Evolutionary conservation across 2,888 invertebrate genomes (phyloP).

Genomic region (Apamea crenata): DNA sequence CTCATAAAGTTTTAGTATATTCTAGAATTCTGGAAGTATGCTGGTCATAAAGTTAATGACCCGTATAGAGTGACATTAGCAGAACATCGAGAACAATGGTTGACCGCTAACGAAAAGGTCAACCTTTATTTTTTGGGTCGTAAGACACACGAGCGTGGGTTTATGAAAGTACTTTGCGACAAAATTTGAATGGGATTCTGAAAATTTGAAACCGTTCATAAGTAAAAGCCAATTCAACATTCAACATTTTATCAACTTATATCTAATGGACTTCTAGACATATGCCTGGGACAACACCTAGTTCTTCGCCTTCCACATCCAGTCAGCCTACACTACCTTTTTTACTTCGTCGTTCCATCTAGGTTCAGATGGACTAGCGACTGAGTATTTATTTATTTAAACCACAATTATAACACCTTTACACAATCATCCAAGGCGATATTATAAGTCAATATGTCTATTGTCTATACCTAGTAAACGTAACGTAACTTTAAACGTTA

Average conservation of each 20-base stretch:
- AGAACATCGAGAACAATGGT: constrained; percentile 16
- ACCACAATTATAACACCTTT: too few relatives aligned
- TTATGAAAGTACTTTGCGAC: constrained; percentile 7
- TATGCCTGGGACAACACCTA: not conserved
- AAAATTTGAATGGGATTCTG: not conserved
- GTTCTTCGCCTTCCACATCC: not conserved
- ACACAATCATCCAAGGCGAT: too few relatives aligned
- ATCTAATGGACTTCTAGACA: not conserved
- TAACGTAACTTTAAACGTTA: not conserved
- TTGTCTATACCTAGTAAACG: too few relatives aligned
- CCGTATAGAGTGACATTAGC: constrained; percentile 39
- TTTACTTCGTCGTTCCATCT: too few relatives aligned
- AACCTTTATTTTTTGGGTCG: constrained; percentile 39
- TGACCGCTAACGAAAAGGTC: constrained; percentile 32
- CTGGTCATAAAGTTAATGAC: constrained; percentile 55
- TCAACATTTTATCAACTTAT: not conserved
- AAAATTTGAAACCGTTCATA: not conserved
- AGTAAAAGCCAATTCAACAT: not conserved
- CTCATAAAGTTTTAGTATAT: constrained; percentile 56
- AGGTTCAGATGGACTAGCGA: not conserved
- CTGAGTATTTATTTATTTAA: too few relatives aligned
- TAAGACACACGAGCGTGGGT: constrained; percentile 16
- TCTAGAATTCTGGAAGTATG: constrained; percentile 42
- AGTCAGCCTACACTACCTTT: too few relatives aligned
- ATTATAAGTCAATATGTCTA: too few relatives aligned